phyloP scores from a whole-genome alignment of 2,797 vertebrate species.

The Lagodon rhomboides region DNA sequence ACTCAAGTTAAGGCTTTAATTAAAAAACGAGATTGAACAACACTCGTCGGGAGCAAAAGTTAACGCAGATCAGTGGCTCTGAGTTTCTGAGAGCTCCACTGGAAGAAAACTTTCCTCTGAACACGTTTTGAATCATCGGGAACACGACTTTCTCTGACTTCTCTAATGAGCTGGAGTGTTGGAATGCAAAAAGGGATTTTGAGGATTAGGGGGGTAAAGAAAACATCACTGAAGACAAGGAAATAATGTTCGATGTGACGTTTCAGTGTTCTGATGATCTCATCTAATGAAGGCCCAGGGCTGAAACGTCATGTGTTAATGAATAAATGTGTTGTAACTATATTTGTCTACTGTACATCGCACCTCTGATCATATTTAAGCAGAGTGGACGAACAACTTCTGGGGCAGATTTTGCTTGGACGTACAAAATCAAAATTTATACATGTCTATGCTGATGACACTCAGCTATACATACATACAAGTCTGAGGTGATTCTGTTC shows the following conservation, averaged over 20 bases:
- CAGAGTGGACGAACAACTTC: background rate
- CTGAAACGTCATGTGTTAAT: background rate
- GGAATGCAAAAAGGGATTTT: background rate
- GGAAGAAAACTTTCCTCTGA: background rate
- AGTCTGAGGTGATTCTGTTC: too few species aligned
- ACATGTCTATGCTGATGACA: too few species aligned
- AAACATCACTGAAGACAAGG: background rate
- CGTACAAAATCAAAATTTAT: too few species aligned
- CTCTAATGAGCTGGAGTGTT: background rate
- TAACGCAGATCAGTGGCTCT: conserved; percentile 3
- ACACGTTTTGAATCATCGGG: too few species aligned
- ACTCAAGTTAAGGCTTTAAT: conserved; percentile 17
- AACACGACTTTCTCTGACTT: background rate
- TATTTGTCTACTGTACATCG: background rate
- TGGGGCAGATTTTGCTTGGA: background rate
- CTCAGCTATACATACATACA: too few species aligned
- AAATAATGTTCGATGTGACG: background rate
- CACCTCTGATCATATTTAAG: background rate
- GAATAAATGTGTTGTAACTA: background rate
- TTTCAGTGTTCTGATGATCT: background rate
- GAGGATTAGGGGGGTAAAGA: background rate
- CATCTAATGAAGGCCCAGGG: background rate
- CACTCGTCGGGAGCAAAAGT: background rate
- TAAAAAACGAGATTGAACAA: conserved; percentile 30
- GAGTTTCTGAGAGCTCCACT: background rate